Conservation (phyloP, 2,888 invertebrate species). For the Syritta pipiens region DNA sequence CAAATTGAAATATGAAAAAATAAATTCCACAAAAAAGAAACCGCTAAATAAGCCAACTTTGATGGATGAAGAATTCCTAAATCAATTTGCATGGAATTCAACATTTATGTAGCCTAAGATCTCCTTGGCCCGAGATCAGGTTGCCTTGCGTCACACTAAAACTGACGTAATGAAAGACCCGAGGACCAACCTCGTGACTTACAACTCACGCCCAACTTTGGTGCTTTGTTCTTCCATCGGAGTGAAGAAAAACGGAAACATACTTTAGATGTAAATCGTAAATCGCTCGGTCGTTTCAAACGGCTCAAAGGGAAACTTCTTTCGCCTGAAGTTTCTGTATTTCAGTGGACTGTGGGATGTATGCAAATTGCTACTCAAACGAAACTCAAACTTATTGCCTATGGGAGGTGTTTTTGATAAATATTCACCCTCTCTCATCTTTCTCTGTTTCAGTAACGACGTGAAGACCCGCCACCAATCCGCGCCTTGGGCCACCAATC, state of each 20-base stretch:
- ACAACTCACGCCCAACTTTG: conserved; percentile 7
- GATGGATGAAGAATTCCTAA: conserved; percentile 51
- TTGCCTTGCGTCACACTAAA: background rate
- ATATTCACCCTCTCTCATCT: background rate
- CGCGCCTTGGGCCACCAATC: conserved; percentile 11
- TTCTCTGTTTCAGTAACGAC: conserved; percentile 24
- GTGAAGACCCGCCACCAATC: background rate
- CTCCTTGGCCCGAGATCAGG: conserved; percentile 7
- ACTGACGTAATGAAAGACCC: background rate
- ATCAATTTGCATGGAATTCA: conserved; percentile 46
- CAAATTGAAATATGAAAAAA: background rate
- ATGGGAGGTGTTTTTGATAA: conserved; percentile 8
- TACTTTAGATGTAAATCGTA: conserved; percentile 54
- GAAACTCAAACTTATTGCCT: conserved; percentile 28
- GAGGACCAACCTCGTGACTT: conserved; percentile 40
- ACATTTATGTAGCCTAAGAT: background rate
- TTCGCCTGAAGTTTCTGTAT: conserved; percentile 53
- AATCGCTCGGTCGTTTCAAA: conserved; percentile 7
- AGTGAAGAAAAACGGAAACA: background rate
- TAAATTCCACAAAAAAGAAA: conserved; percentile 10
- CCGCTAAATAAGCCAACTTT: conserved; percentile 35
- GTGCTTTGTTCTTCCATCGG: conserved; percentile 1
- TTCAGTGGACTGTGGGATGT: background rate
- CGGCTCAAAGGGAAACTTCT: conserved; percentile 43
- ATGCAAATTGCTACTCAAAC: conserved; percentile 63